Evolutionary conservation across 2,888 invertebrate genomes (phyloP), one percentile per base, ranked within the genome.

Genomic region (Drosophila anomalipes): DNA sequence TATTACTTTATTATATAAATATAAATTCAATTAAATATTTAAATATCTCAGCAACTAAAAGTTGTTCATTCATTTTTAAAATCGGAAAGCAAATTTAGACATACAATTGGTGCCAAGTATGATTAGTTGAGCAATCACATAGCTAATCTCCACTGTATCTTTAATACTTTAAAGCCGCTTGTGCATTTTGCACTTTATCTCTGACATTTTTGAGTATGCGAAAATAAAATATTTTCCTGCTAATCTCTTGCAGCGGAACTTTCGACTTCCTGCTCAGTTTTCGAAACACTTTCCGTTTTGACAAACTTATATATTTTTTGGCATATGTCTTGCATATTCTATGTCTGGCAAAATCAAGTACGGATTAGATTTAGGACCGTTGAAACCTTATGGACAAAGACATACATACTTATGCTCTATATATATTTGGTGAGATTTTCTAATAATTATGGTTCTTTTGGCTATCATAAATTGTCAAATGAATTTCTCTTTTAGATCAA

Each of bases 221-320:
- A 66, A 86, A 90, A 76, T 74, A 73, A 73, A 77, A 87, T 87
- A 85, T 86, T 82, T 85, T 74, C 61, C 70, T 64, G 81, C 81
- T 86, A 88, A 86, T 86, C 86, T 90, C 75, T 74, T 82, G 81
- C 74, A 79, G 73, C 90, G 90, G 86, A 85, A 74, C 77, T 64
- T 72, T 56, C 19, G 49, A 71, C 70, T 81, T 86, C 86, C 86
- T 90, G 90, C 89, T 86, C 83, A 90, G 83, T 64, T 86, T 88
- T 71, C 83, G 75, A 69, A 77, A 81, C 81, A 82, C 83, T 86
- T 89, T 87, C 88, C 85, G 85, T 78, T 72, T 49, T 61, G 62
- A 52, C 67, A 60, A 52, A 49, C 33, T n/a, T n/a, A 41, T n/a
- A 12, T n/a, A 26, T 16, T 22, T 54, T 56, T 58, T 64, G 64